Percentiles rank a stretch among this genome's conserved stretches.
Conservation (phyloP, 2,113 vertebrate species). For the Actinemys pallida region DNA sequence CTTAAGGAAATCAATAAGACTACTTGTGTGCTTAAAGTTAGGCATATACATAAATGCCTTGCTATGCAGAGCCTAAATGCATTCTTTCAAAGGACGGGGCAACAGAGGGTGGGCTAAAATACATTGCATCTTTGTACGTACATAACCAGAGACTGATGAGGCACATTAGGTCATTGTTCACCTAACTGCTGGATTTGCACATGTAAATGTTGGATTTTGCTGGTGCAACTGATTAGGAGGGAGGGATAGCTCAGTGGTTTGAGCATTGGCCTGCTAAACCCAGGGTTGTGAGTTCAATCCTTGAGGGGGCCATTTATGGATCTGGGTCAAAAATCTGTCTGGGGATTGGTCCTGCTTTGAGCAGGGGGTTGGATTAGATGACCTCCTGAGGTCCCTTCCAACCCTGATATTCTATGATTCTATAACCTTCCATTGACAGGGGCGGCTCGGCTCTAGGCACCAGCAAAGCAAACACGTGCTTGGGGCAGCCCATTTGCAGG, state of each 20-base stretch:
- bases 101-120: accelerated
- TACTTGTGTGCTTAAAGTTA: background rate
- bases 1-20: background rate
- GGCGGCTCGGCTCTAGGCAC: too few relatives aligned
- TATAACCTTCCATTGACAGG: accelerated
- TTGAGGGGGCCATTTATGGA: too few relatives aligned
- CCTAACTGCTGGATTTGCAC: background rate
- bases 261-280: too few relatives aligned
- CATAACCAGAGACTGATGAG: accelerated
- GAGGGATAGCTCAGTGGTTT: too few relatives aligned
- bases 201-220: accelerated
- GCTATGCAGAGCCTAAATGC: accelerated
- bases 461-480: too few relatives aligned
- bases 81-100: accelerated
- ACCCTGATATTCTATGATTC: too few relatives aligned
- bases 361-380: too few relatives aligned
- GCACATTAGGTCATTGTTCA: accelerated
- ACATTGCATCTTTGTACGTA: accelerated
- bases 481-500: too few relatives aligned
- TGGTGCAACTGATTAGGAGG: background rate
- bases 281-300: too few relatives aligned
- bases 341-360: too few relatives aligned
- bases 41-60: background rate
- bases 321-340: too few relatives aligned
- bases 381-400: too few relatives aligned